phyloP scores from a whole-genome alignment of 2,888 invertebrate species.

The Pseudococcus viburni region DNA sequence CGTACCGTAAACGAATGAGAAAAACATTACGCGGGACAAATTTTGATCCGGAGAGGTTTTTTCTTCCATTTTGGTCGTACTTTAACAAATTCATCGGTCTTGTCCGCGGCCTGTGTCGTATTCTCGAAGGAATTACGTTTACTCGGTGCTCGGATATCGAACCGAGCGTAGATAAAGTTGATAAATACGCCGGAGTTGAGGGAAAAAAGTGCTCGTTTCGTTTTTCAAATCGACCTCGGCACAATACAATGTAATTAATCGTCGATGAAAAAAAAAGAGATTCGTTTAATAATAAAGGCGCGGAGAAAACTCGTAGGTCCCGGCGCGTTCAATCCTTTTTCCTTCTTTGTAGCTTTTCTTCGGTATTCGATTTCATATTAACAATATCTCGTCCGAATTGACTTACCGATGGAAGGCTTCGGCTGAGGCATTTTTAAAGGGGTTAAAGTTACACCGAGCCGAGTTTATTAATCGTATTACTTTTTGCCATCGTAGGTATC shows the following conservation, averaged over 20 bases:
- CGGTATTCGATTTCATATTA: conserved; percentile 57
- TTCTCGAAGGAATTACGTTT: conserved; percentile 14
- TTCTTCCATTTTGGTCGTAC: not conserved
- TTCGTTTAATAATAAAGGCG: conserved; percentile 41
- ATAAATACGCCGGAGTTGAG: conserved; percentile 1
- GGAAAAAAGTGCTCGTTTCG: not conserved
- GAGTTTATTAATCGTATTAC: conserved; percentile 55
- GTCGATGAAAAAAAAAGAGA: not conserved
- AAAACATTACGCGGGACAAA: not conserved
- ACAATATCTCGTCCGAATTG: conserved; percentile 44
- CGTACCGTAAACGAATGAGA: not conserved
- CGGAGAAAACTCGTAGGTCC: not conserved
- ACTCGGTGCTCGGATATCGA: not conserved
- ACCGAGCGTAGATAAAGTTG: not conserved
- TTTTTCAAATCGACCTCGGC: conserved; percentile 23
- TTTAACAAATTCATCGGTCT: conserved; percentile 9
- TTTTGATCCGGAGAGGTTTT: not conserved
- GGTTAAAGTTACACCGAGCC: conserved; percentile 24
- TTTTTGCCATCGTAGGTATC: not conserved
- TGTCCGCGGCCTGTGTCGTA: not conserved
- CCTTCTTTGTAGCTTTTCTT: conserved; percentile 17
- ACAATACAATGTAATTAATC: conserved; percentile 48
- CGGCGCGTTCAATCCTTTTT: conserved; percentile 7
- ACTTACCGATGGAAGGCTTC: not conserved
- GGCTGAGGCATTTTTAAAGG: conserved; percentile 5